Evolutionary conservation across 1,140 invertebrate species (phyloP).

Genomic region (Polyergus mexicanus): DNA sequence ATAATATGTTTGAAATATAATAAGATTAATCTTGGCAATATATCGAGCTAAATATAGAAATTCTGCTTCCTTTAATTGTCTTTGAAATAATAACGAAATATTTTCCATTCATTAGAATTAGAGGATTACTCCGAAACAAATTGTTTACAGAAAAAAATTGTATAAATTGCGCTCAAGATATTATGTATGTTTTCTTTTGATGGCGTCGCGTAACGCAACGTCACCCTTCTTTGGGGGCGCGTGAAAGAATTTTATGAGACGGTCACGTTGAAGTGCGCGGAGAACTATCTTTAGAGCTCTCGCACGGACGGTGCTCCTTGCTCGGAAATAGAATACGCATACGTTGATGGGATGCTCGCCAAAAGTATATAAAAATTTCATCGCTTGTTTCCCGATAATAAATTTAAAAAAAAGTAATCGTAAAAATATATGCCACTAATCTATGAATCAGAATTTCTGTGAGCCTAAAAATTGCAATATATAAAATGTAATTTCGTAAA

Average conservation of each 20-base stretch:
- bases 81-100: not conserved
- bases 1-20: not conserved
- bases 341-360: conserved; percentile 64
- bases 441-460: not conserved
- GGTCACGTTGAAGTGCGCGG: conserved; percentile 64
- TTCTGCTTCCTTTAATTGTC: not conserved
- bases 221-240: conserved; percentile 24
- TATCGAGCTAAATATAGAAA: conserved; percentile 2
- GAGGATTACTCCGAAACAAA: not conserved
- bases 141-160: not conserved
- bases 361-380: conserved; percentile 30
- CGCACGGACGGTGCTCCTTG: conserved; percentile 76
- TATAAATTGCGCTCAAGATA: not conserved
- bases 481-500: conserved; percentile 1
- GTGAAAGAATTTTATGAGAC: conserved; percentile 81
- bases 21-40: not conserved
- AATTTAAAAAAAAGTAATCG: not conserved
- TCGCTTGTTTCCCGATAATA: not conserved
- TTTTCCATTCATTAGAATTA: not conserved
- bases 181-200: not conserved
- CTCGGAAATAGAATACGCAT: conserved; percentile 83
- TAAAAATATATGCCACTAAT: not conserved
- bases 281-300: conserved; percentile 75
- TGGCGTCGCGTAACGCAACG: not conserved
- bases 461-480: not conserved